Conservation (phyloP, 2,888 invertebrate genomes). For the Monochamus alternatus region DNA sequence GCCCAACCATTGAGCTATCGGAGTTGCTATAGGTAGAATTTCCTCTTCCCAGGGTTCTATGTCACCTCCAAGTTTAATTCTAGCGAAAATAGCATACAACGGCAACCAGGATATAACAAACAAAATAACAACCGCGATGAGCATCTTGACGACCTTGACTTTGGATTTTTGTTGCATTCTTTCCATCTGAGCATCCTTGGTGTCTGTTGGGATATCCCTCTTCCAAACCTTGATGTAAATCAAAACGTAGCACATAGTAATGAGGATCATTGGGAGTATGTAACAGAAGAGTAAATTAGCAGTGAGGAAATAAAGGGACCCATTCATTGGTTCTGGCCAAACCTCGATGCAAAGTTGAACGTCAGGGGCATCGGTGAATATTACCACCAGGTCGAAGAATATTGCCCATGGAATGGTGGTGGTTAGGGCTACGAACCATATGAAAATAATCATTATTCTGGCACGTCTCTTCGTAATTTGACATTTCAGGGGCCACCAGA, state of each 20-base stretch:
- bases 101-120: conserved; percentile 96
- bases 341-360: conserved; percentile 85
- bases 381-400: conserved; percentile 87
- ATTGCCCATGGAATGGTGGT: conserved; percentile 93
- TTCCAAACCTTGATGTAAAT: conserved; percentile 93
- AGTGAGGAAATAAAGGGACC: conserved; percentile 89
- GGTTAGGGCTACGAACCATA: conserved; percentile 90
- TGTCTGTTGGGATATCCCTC: conserved; percentile 90
- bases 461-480: conserved; percentile 93
- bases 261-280: conserved; percentile 91
- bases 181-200: conserved; percentile 93
- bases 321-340: conserved; percentile 89
- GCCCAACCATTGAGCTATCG: conserved; percentile 93
- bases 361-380: conserved; percentile 83
- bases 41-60: conserved; percentile 86
- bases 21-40: conserved; percentile 85
- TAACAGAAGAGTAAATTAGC: conserved; percentile 93
- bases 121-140: conserved; percentile 92
- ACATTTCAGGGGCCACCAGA: conserved; percentile 94
- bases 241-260: conserved; percentile 92
- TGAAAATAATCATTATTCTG: conserved; percentile 88
- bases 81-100: conserved; percentile 89
- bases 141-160: conserved; percentile 95
- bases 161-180: conserved; percentile 95
- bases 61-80: conserved; percentile 87